phyloP scores from a whole-genome alignment of 2,797 vertebrate genomes.

The Protosalanx chinensis region DNA sequence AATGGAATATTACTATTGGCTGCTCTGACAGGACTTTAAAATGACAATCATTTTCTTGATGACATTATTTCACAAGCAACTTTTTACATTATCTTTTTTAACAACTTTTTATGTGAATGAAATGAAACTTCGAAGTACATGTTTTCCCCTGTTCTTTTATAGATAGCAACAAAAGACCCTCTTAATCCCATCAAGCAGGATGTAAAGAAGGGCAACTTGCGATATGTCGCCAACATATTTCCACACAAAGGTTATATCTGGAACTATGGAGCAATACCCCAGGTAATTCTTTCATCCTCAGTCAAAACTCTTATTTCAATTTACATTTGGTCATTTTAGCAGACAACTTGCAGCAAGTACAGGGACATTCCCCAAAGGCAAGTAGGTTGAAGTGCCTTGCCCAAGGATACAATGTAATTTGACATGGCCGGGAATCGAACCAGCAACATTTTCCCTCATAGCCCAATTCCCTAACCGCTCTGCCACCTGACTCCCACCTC shows the following conservation, averaged over 20 bases:
- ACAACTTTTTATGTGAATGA: background rate
- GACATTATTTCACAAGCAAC: background rate
- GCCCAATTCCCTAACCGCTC: too few species aligned
- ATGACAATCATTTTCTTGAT: background rate
- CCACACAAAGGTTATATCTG: slow-evolving; percentile 99
- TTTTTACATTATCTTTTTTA: background rate
- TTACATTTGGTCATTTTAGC: too few species aligned
- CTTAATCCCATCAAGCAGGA: slow-evolving; percentile 98
- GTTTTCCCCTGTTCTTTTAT: slow-evolving; percentile 35
- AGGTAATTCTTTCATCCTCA: slow-evolving; percentile 70
- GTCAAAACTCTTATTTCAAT: background rate
- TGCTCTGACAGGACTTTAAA: background rate
- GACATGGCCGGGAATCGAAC: too few species aligned
- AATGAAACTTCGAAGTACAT: background rate
- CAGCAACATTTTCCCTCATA: too few species aligned
- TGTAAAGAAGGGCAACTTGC: slow-evolving; percentile 92
- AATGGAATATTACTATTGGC: background rate
- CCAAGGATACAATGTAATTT: too few species aligned
- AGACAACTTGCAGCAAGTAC: too few species aligned
- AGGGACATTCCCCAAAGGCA: too few species aligned
- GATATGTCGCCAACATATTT: slow-evolving; percentile 93
- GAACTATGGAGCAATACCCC: slow-evolving; percentile 98
- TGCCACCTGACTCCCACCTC: too few species aligned
- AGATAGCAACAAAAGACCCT: slow-evolving; percentile 95
- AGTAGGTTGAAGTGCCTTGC: too few species aligned